Evolutionary conservation across 2,888 invertebrate genomes (phyloP).

Genomic region (Smittia aterrima): DNA sequence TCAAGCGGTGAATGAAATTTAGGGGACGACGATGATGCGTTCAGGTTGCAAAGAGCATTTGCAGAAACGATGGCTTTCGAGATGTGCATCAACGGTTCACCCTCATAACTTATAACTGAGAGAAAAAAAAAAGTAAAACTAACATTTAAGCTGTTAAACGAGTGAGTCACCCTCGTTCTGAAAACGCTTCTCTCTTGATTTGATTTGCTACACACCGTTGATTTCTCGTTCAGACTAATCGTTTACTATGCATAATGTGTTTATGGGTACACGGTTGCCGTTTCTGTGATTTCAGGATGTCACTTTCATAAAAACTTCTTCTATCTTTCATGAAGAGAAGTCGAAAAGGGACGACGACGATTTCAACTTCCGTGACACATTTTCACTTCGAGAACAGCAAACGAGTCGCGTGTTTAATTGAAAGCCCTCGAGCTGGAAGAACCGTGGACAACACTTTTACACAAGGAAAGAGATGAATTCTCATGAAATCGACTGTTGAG

Average conservation of each 20-base stretch:
- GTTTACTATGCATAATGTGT: conserved; percentile 39
- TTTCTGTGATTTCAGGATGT: conserved; percentile 26
- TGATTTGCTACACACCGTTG: conserved; percentile 42
- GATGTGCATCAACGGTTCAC: conserved; percentile 27
- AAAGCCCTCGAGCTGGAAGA: conserved; percentile 17
- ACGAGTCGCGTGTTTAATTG: conserved; percentile 37
- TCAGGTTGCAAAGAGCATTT: conserved; percentile 13
- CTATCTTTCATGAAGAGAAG: conserved; percentile 11
- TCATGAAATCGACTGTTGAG: background rate
- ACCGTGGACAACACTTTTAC: conserved; percentile 13
- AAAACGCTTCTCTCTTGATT: conserved; percentile 28
- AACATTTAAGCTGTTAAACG: conserved; percentile 29
- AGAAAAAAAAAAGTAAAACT: conserved; percentile 34
- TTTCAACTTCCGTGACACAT: conserved; percentile 37
- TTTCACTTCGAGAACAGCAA: conserved; percentile 30
- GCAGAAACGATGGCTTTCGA: conserved; percentile 6
- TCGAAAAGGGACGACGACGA: background rate
- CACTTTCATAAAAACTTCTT: conserved; percentile 15
- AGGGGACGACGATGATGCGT: conserved; percentile 8
- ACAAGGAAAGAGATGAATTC: too few relatives aligned
- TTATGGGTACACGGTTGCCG: conserved; percentile 8
- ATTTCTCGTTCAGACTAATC: conserved; percentile 38
- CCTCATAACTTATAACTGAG: conserved; percentile 37
- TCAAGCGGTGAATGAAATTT: background rate
- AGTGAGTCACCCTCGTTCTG: conserved; percentile 31